phyloP scores from a whole-genome alignment of 2,113 vertebrate species.

The Oriolus oriolus region DNA sequence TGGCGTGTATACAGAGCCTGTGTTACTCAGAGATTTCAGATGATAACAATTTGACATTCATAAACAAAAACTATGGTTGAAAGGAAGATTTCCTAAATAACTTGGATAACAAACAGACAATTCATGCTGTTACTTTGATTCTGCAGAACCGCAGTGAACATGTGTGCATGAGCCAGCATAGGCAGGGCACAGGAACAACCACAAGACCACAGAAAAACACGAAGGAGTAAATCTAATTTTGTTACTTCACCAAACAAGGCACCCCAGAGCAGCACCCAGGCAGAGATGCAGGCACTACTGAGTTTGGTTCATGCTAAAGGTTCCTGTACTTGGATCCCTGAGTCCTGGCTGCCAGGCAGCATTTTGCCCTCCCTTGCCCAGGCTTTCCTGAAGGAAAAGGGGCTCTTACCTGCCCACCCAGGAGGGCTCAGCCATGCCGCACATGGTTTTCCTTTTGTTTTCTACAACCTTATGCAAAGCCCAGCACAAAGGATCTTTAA shows the following conservation, averaged over 20 bases:
- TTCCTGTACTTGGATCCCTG: background rate
- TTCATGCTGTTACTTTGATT: background rate
- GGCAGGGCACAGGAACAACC: background rate
- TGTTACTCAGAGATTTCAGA: background rate
- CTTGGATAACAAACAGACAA: background rate
- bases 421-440: too few species aligned
- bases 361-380: background rate
- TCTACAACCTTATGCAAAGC: background rate
- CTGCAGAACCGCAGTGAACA: rapidly evolving
- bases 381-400: rapidly evolving
- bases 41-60: background rate
- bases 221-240: background rate
- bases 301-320: background rate
- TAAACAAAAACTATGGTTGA: background rate
- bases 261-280: background rate
- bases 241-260: background rate
- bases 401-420: rapidly evolving
- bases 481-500: background rate
- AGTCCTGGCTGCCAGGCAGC: background rate
- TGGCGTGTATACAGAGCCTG: background rate
- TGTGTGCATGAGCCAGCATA: background rate
- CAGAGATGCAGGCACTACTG: background rate
- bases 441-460: background rate
- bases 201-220: background rate
- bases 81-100: background rate